Evolutionary conservation across 1,140 invertebrate species (phyloP), one percentile per base, ranked within the genome.

Genomic region (Drosophila saltans): DNA sequence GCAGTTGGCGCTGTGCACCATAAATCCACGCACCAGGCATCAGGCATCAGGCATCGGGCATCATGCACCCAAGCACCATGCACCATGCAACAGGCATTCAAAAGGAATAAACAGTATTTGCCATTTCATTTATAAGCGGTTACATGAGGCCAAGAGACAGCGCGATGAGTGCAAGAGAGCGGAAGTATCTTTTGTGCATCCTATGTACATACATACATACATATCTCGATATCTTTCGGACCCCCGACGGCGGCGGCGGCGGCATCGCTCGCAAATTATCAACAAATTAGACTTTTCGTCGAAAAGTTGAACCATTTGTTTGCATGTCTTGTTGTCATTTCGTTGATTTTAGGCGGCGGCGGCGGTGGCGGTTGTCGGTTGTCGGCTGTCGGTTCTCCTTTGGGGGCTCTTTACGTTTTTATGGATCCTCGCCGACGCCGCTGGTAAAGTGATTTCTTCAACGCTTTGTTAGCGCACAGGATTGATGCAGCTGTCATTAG

Each of bases 371-470:
- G 33, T 36, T 5, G 33, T 7, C 4, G 33, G 6, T 36, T 36
- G 33, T 36, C 33, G 6, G 33, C 6, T 36, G 33, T 36, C 33
- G 52, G 52, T 33, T 79, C 61, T 67, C 26, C 73, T 71, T 68
- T 76, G 66, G 40, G 26, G 45, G 45, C 21, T 26, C 24, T 52
- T 24, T 45, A 41, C 57, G 74, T 75, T 78, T 85, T 81, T 90
- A 78, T 86, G 67, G 72, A 72, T 45, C 57, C 74, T 66, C 82
- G 88, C 89, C 52, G 80, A 66, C 83, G 89, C 89, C 89, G 84
- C 81, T 91, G 89, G 89, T 91, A 91, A 91, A 91, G 89, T 91
- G 89, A 91, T 91, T 91, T 91, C 89, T 91, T 91, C 89, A 91
- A 91, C 89, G 89, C 84, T 91, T 91, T 91, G 89, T 91, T 91